phyloP scores from a whole-genome alignment of 2,888 invertebrate species.

The Endomychus coccineus region DNA sequence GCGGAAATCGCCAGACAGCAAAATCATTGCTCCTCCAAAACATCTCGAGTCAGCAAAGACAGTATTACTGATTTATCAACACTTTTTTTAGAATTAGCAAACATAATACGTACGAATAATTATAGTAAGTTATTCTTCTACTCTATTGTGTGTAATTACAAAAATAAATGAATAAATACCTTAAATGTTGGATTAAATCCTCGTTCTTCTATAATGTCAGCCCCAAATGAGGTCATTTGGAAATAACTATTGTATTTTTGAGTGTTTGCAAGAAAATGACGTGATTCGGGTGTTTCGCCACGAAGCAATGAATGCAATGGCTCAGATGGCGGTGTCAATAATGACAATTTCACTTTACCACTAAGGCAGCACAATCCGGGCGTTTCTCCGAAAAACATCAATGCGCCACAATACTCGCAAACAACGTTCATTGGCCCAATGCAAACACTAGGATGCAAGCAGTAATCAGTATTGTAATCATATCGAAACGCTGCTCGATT shows the following conservation, averaged over 20 bases:
- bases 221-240: conserved; percentile 4
- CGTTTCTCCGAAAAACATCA: no score
- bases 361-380: no score
- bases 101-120: conserved; percentile 2
- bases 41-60: no score
- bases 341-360: no score
- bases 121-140: conserved; percentile 3
- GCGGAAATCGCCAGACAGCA: no score
- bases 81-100: not conserved
- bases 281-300: conserved; percentile 21
- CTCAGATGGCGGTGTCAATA: conserved; percentile 19
- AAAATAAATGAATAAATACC: conserved; percentile 6
- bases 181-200: conserved; percentile 7
- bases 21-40: no score
- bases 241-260: conserved; percentile 14
- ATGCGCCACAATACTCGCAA: no score
- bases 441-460: no score
- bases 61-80: not conserved
- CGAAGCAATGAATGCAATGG: conserved; percentile 20
- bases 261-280: conserved; percentile 16
- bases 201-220: conserved; percentile 2
- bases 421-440: no score
- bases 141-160: conserved; percentile 2
- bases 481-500: conserved; percentile 31
- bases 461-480: conserved; percentile 27